Evolutionary conservation across 2,113 vertebrate species (phyloP).

Genomic region (Heliornis fulica): DNA sequence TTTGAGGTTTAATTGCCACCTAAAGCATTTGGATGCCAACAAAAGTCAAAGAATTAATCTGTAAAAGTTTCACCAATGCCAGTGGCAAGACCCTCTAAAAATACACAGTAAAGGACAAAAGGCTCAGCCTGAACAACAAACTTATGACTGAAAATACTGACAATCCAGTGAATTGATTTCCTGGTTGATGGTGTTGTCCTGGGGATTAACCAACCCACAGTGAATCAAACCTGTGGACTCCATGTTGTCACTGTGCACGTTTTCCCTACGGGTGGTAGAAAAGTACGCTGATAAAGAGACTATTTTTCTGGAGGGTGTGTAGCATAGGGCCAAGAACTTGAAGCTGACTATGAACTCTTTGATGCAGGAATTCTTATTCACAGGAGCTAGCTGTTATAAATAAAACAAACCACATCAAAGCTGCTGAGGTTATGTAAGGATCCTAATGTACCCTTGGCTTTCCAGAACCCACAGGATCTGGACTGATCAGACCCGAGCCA

Average conservation of each 20-base stretch:
- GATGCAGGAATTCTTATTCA: slow-evolving; percentile 36
- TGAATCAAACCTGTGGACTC: background rate
- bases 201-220: background rate
- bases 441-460: background rate
- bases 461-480: background rate
- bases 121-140: background rate
- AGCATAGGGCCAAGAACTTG: background rate
- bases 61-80: slow-evolving; percentile 43
- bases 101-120: slow-evolving; percentile 40
- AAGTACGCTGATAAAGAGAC: background rate
- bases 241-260: background rate
- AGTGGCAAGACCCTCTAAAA: slow-evolving; percentile 40
- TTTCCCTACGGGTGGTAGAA: background rate
- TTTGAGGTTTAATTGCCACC: slow-evolving; percentile 50
- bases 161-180: background rate
- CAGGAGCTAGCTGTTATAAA: slow-evolving; percentile 44
- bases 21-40: slow-evolving; percentile 47
- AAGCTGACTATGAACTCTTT: background rate
- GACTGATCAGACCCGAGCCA: background rate
- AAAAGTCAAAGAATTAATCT: slow-evolving; percentile 45
- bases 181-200: background rate
- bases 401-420: slow-evolving; percentile 60
- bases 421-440: slow-evolving; percentile 29
- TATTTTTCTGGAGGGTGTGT: background rate
- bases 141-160: background rate